Evolutionary conservation across 2,888 invertebrate species (phyloP), one percentile per base, ranked within the genome.

Genomic region (Myathropa florea): DNA sequence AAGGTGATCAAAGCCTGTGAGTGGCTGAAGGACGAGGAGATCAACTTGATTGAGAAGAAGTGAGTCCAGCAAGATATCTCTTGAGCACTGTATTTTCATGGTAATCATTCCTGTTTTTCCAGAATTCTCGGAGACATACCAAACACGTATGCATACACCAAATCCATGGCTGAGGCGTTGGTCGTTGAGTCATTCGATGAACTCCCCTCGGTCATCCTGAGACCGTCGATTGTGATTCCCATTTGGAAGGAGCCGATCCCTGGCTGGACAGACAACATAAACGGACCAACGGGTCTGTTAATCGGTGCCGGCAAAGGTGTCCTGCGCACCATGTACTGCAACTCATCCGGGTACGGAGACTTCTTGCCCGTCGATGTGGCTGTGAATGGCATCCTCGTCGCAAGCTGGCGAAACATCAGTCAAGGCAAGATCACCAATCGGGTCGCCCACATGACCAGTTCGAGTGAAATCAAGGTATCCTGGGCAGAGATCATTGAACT

Each of bases 211-310:
- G 94, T 96, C 73, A 96, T 99, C 75, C 93, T 98, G 26, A 93
- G 98, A 88, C 98, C 98, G 1, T 97, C 98, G 0, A 97, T 98
- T 89, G 96, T 98, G 24, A 97, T 98, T 81, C 98, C 98, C 1
- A 94, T 97, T 60, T 97, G 96, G 96, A 95, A 95, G 90, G 96
- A 97, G 83, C 97, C 97, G 0, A 90, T 97, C 0, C 96, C 97
- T 0, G 98, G 97, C 6, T 97, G 98, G 98, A 97, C 97, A 0
- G 98, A 98, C 91, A 98, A 98, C 90, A 96, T 97, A 75, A 98
- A 98, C 90, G 98, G 98, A n/a, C 97, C 98, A 0, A 96, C 96
- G 0, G 98, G 98, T 7, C 93, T 97, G 1, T 93, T 98, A 3
- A 96, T 96, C 71, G 96, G 88, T 91, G 97, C 97, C 7, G 97